Conservation (phyloP, 1,140 invertebrate species). For the Neocloeon triangulifer region DNA sequence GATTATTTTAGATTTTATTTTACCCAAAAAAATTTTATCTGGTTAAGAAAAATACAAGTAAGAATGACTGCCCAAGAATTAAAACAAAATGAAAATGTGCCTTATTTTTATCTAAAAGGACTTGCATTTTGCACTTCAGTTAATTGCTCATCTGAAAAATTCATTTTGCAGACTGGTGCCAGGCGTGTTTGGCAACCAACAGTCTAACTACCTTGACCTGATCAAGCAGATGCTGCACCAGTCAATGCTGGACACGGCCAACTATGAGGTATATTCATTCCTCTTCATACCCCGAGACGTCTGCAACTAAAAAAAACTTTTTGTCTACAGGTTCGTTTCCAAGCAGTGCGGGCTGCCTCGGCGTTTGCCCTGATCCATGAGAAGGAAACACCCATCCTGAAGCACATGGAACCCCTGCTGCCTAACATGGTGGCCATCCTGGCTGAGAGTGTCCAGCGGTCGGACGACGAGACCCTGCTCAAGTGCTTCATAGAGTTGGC, state of each 20-base stretch:
- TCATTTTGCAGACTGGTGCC: constrained; percentile 54
- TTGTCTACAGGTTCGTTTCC: constrained; percentile 33
- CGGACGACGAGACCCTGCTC: constrained; percentile 74
- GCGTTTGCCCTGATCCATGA: constrained; percentile 82
- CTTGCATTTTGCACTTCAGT: too few relatives aligned
- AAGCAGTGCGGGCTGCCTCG: constrained; percentile 63
- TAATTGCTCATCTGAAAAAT: too few relatives aligned
- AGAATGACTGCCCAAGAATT: too few relatives aligned
- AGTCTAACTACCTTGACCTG: constrained; percentile 69
- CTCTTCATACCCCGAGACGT: not conserved
- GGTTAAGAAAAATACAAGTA: too few relatives aligned
- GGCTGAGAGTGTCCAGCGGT: constrained; percentile 51
- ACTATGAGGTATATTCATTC: constrained; percentile 28
- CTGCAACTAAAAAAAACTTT: not conserved
- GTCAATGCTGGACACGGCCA: constrained; percentile 42
- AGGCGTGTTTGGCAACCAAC: constrained; percentile 90
- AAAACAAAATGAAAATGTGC: too few relatives aligned
- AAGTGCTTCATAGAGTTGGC: constrained; percentile 86
- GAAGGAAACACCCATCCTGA: constrained; percentile 67
- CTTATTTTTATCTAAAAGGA: too few relatives aligned
- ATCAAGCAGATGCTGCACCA: constrained; percentile 88
- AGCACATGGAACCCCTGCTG: constrained; percentile 67
- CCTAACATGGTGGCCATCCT: constrained; percentile 53
- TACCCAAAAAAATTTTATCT: too few relatives aligned
- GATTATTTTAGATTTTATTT: too few relatives aligned